Evolutionary conservation across 2,113 vertebrate species (phyloP), one percentile per base, ranked within the genome.

Genomic region (Gorsachius goisagi): DNA sequence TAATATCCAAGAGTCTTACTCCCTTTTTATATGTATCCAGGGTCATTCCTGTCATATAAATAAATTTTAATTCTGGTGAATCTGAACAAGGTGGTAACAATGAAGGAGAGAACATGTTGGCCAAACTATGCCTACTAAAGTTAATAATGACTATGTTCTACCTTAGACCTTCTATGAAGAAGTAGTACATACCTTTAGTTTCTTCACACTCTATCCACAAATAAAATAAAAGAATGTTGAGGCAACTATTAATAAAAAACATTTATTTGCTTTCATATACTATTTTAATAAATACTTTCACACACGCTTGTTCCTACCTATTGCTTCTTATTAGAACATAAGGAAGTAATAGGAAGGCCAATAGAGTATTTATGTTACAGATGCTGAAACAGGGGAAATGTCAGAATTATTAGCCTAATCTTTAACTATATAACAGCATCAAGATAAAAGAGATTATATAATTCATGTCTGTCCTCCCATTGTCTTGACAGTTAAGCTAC

Each of bases 61-160:
- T 62, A 53, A 49, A 41, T 76, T 59, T 66, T 28, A 59, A 88
- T 87, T 97, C 69, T 90, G 55, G 15, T 49, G 21, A 37, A 85
- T 84, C 39, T 49, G 26, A 92, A 76, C 11, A 75, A 91, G 27
- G 18, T 56, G 35, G 21, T 63, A 63, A 80, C 19, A 88, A 92
- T 33, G 22, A 60, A 1, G 2, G 55, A 91, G 49, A 71, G 26
- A 67, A 58, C 0, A 6, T 47, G 30, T 63, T 47, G 73, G 21
- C 30, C 71, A 95, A 58, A 91, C 68, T 55, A 77, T 59, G n/a
- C 15, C 27, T 71, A 24, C 22, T 56, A 8, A 88, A 71, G 6
- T 76, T 55, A 63, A 32, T 47, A 66, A 74, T 21, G 9, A 66
- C 15, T 32, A 49, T 0, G 2, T 23, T 76, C 27, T 66, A 50